Evolutionary conservation across 2,113 vertebrate species (phyloP), one percentile per base, ranked within the genome.

Genomic region (human (Homo sapiens)): DNA sequence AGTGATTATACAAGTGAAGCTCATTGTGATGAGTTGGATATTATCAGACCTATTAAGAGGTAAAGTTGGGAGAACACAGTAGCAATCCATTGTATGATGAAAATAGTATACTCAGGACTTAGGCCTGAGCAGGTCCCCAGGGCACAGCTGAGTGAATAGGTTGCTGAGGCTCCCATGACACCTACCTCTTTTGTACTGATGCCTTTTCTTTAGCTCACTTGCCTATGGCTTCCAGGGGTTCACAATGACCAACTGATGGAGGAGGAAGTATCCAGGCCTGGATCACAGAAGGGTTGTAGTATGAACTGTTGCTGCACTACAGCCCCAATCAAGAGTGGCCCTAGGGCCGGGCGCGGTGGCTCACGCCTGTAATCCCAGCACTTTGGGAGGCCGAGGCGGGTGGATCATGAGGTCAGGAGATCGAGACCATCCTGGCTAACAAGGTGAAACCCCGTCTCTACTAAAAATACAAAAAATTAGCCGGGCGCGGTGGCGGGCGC

Each of bases 41-140:
- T 97, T 97, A 25, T 97, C 84, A 95, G 97, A 83, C 40, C 61
- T 72, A 97, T 95, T 94, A 95, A 90, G 32, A 90, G 97, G 92
- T 76, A 95, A 93, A 88, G 43, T 93, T 45, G 40, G 30, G 87
- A 93, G 76, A 95, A 80, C 70, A 76, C 23, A 94, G 75, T 90
- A 61, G 55, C 43, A 83, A 57, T 79, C 73, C 27, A 85, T 96
- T 98, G 72, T 94, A 48, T 73, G 48, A 96, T 90, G 68, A n/a
- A 93, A 91, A 94, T 97, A 89, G 90, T 55, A 79, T 22, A 87
- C 35, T 89, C 68, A 83, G 76, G 93, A 76, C 55, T 25, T 25
- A 84, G 50, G 38, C 50, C 57, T 52, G 76, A 88, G 57, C 13
- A 68, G 91, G 72, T 95, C 89, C 61, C 17, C 5, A 75, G 85